These are phyloP conservation scores for honey bee (Apis mellifera) DNA, from an alignment of 1,140 invertebrate genomes.

Conservation along the genomic window Amel_HAv3.1 CM009943.2:4913001-4913500, in stretches of 20 bases:
- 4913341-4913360: neutral
- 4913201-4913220: constrained; percentile 10
- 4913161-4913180: neutral
- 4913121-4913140: constrained; percentile 23
- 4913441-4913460: too few species aligned
- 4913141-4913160: constrained; percentile 21
- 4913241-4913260: neutral
- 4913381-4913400: neutral
- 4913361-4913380: neutral
- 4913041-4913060: neutral
- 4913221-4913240: neutral
- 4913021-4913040: neutral
- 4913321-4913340: too few species aligned
- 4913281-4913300: neutral
- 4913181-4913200: neutral
- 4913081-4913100: neutral
- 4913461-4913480: neutral
- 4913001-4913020: constrained; percentile 2
- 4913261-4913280: constrained; percentile 2
- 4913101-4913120: neutral
- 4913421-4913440: too few species aligned
- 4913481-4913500: neutral
- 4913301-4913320: neutral
- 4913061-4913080: neutral
- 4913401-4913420: too few species aligned